Evolutionary conservation across 2,113 vertebrate genomes (phyloP), one percentile per base, ranked within the genome.

Genomic region (Xenopus borealis): DNA sequence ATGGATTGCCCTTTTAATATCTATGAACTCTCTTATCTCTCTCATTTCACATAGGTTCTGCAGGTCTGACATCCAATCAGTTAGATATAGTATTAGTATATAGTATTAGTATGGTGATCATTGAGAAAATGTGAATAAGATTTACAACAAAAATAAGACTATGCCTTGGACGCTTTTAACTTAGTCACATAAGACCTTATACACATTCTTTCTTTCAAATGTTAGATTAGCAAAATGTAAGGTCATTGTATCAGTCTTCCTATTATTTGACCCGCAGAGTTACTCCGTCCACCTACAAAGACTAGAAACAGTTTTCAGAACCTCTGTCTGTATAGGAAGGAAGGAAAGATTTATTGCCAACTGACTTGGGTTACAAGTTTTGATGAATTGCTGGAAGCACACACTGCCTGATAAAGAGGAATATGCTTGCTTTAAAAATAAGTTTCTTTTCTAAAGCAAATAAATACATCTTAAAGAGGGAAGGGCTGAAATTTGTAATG

Each of bases 291-390:
- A 75, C 73, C 73, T 75, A 75, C 73, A 75, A 75, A 75, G 72
- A 20, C 65, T 75, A 57, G 10, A 4, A 66, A 27, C 58, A 69
- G 46, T 40, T 57, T 75, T 75, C 58, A 62, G 61, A 52, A 75
- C 13, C 47, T 16, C 73, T 52, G 73, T 16, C 18, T 53, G 46
- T 23, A 61, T 68, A 75, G 73, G 73, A 75, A 75, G 73, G 73
- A 75, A 75, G 66, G 73, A 75, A 75, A 75, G 73, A 75, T 69
- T 69, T 75, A 75, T 75, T 75, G 73, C 73, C 73, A 75, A 69
- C 73, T 69, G 58, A 75, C 73, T 75, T 69, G 58, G 58, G 62
- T 75, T 75, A 75, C 73, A 75, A 40, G 66, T 62, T 53, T 75
- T 75, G 66, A 75, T 75, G 73, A 75, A 75, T 75, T 75, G 73